Base-by-base conservation (phyloP, 2,797 vertebrate genomes). In the Alca torda region DNA sequence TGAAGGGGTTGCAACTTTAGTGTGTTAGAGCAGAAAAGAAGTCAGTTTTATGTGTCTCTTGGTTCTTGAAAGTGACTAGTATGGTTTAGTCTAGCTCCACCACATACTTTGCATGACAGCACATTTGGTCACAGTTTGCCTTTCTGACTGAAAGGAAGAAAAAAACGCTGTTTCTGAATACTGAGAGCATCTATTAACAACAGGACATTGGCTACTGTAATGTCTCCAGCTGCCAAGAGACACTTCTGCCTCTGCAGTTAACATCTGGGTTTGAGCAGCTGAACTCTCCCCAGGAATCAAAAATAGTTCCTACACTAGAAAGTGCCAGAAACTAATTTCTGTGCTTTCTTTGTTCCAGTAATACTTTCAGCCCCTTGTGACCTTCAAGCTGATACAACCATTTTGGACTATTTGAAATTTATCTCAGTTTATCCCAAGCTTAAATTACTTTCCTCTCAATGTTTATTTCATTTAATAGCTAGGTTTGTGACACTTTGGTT, bases 121-220 rank as follows among this genome's bases (percentile, higher is more conserved):
- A 78, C 1, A 4, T 65, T 74, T 85, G 48, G 63, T 70, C 70
- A 45, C 39, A 59, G 35, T 82, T 92, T 91, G 84, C 31, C 84
- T 89, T 91, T 90, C 60, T 91, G 73, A 89, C 57, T 73, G 65
- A 68, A 91, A 87, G 83, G 56, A 95, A 84, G 23, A 41, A 77
- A 70, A 92, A 67, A 13, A 0, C 1, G 1, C 45, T 74, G 74
- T 76, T 94, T 73, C 64, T 87, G 45, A 83, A 86, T 89, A 85
- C 37, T 64, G 60, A 91, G 45, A 72, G 43, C 51, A 48, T 68
- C 89, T 80, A 25, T 91, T 85, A 83, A 85, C 83, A 65, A 68
- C 41, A 82, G 33, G 77, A 60, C 72, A 57, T 13, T 76, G 75
- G 41, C 72, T 87, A 68, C 74, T 88, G 61, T 77, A 89, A 64